These are phyloP conservation scores for Eurystomus gularis DNA, from an alignment of 2,113 vertebrate species.

Conservation along the genomic window DNA sequence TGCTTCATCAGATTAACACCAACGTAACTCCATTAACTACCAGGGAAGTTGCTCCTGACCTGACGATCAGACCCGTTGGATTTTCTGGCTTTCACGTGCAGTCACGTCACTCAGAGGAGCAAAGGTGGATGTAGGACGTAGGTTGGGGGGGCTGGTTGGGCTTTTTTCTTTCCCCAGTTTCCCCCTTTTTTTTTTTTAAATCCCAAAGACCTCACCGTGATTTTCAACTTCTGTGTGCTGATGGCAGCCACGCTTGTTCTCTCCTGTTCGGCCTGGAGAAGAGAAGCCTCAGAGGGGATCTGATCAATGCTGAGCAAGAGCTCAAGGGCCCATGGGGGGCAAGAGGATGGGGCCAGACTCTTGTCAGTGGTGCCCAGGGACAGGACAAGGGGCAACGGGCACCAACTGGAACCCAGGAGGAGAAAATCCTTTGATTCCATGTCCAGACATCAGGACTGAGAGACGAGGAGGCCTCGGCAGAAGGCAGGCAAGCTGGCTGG, in stretches of 20 bases:
- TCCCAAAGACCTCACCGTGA: not conserved
- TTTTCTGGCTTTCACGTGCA: not conserved
- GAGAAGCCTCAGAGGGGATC: no score
- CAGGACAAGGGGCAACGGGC: no score
- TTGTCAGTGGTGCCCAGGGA: no score
- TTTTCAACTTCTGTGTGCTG: not conserved
- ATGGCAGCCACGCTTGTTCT: not conserved
- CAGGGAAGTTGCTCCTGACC: not conserved
- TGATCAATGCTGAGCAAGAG: no score
- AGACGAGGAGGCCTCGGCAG: not conserved
- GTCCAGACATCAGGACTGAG: no score
- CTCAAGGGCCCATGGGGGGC: no score
- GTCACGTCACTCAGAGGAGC: not conserved
- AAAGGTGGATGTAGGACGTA: not conserved
- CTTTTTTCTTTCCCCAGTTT: not conserved
- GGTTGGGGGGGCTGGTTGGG: accelerated
- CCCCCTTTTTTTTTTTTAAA: not conserved
- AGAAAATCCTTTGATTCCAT: no score
- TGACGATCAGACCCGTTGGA: not conserved
- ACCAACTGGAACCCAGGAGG: no score
- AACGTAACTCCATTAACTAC: not conserved
- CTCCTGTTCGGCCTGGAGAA: accelerated
- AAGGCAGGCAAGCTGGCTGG: not conserved
- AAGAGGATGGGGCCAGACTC: no score
- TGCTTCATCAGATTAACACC: conserved; percentile 7